Evolutionary conservation across 1,140 invertebrate genomes (phyloP).

Genomic region (Antheraea mylitta): DNA sequence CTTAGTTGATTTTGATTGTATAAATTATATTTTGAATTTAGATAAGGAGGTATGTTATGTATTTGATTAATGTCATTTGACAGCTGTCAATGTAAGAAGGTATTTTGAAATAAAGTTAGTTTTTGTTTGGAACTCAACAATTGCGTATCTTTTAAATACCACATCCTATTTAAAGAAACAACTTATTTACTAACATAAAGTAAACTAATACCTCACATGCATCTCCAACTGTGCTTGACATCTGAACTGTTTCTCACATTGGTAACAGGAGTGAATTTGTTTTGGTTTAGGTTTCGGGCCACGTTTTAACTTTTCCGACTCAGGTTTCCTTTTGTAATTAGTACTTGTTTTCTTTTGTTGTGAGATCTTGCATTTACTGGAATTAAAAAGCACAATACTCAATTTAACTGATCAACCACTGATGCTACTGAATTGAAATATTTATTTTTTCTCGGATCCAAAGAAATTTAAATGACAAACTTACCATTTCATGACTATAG

Average conservation of each 20-base stretch:
- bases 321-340: conserved; percentile 79
- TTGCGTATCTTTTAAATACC: too few relatives aligned
- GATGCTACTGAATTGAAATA: background rate
- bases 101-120: too few relatives aligned
- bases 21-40: too few relatives aligned
- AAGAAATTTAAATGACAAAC: background rate
- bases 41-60: too few relatives aligned
- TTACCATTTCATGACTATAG: conserved; percentile 60
- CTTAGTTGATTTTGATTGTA: too few relatives aligned
- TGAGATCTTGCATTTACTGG: conserved; percentile 56
- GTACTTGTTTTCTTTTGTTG: conserved; percentile 52
- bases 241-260: conserved; percentile 80
- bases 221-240: conserved; percentile 81
- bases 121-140: too few relatives aligned
- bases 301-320: conserved; percentile 78
- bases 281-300: conserved; percentile 81
- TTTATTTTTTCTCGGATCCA: background rate
- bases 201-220: conserved; percentile 71
- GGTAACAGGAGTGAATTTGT: conserved; percentile 77
- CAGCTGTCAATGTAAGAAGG: too few relatives aligned
- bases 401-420: too few relatives aligned
- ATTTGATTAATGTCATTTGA: too few relatives aligned
- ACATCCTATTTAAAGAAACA: too few relatives aligned
- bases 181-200: too few relatives aligned
- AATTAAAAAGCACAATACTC: conserved; percentile 12